Conservation (phyloP, 1,140 invertebrate species). For the Drosophila sproati region DNA sequence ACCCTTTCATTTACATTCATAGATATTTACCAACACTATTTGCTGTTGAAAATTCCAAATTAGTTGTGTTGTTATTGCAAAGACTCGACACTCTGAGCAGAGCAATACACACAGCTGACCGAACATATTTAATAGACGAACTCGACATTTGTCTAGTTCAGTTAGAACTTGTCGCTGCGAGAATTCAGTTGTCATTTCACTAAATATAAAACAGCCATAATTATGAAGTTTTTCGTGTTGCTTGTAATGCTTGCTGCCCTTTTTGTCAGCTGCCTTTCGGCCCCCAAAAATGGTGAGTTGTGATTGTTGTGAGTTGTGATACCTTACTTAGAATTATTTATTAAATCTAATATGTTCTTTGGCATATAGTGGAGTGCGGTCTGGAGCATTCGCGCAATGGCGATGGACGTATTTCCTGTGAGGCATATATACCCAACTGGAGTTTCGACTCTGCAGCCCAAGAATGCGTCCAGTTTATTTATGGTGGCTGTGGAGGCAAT, state of each 20-base stretch:
- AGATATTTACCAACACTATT: background rate
- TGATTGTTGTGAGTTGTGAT: background rate
- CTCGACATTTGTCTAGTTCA: background rate
- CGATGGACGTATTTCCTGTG: constrained; percentile 31
- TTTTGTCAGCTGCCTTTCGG: constrained; percentile 86
- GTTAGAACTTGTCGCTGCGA: background rate
- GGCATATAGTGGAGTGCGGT: constrained; percentile 39
- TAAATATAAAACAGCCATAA: background rate
- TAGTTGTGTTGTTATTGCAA: background rate
- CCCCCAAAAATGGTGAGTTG: background rate
- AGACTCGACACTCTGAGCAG: background rate
- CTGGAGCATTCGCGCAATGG: constrained; percentile 37
- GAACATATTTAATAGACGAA: background rate
- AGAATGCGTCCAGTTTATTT: constrained; percentile 90
- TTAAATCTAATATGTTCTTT: background rate
- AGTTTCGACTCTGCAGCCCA: constrained; percentile 88
- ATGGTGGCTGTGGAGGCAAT: constrained; percentile 94
- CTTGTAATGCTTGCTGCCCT: background rate
- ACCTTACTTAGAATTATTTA: background rate
- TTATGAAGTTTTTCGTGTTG: constrained; percentile 1
- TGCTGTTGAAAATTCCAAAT: background rate
- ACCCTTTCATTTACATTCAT: too few species aligned
- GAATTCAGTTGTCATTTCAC: background rate
- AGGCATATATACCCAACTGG: constrained; percentile 63
- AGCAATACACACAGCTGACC: background rate